Conservation (phyloP, 2,888 invertebrate genomes). For the Cancer borealis region DNA sequence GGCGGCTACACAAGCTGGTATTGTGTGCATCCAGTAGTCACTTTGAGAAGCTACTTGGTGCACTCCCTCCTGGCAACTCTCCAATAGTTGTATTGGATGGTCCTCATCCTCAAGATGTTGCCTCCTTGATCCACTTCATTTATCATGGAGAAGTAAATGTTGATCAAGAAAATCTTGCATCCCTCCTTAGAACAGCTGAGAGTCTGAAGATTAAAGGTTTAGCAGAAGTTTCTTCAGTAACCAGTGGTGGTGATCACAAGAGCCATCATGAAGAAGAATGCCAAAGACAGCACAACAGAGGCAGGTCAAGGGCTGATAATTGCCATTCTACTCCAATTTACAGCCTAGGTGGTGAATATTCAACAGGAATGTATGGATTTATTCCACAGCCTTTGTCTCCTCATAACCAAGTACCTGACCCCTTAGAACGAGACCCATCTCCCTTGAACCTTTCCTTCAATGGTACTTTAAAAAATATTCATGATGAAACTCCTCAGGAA, state of each 20-base stretch:
- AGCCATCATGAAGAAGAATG: constrained; percentile 58
- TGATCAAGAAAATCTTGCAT: constrained; percentile 76
- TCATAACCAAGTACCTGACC: constrained; percentile 68
- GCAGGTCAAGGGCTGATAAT: constrained; percentile 51
- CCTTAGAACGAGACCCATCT: constrained; percentile 71
- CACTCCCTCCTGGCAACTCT: constrained; percentile 74
- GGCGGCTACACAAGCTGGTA: constrained; percentile 76
- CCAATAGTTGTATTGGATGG: constrained; percentile 76
- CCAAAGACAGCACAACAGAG: constrained; percentile 61
- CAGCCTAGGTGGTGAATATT: constrained; percentile 63
- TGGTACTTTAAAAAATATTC: constrained; percentile 68
- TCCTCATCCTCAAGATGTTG: constrained; percentile 76
- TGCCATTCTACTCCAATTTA: constrained; percentile 64
- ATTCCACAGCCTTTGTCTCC: constrained; percentile 64
- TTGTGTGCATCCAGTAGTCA: constrained; percentile 77
- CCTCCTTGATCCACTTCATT: constrained; percentile 75
- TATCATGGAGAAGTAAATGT: constrained; percentile 77
- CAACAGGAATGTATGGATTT: constrained; percentile 69
- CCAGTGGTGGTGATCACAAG: constrained; percentile 68
- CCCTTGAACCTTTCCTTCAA: constrained; percentile 72
- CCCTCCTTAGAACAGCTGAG: constrained; percentile 76
- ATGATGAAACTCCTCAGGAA: constrained; percentile 74
- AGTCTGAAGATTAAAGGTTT: constrained; percentile 76
- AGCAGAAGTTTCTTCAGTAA: constrained; percentile 75
- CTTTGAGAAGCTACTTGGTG: constrained; percentile 73